Evolutionary conservation across 2,797 vertebrate species (phyloP), one percentile per base, ranked within the genome.

Genomic region (Hybognathus amarus): DNA sequence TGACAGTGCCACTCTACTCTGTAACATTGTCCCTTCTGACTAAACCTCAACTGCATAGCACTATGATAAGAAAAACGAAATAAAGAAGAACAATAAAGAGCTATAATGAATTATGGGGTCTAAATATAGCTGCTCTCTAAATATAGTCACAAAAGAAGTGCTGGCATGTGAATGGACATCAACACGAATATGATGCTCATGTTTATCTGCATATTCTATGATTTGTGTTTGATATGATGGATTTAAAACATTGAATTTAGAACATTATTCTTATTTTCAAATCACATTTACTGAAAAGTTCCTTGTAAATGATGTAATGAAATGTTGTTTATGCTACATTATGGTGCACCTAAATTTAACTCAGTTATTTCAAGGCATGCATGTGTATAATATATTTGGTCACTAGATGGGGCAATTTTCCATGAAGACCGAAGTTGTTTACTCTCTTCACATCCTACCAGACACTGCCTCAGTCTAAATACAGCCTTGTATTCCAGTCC

Each of bases 371-470:
- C 1, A 59, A 59, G 22, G 18, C 5, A 56, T 15, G 1, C 12
- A n/a, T 77, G 15, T 45, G 22, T 42, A 6, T 67, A 4, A 47
- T 40, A 40, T 68, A 24, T 33, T 54, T 66, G 59, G 17, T 13
- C 80, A 52, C 80, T 82, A 82, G 80, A 66, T 74, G 33, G 80
- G 47, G 45, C 45, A 12, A 54, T 54, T 50, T 54, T 40, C 13
- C 13, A 54, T 27, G 12, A 68, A 79, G 45, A 75, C 42, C 66
- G 27, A 64, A 64, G 40, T 47, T 63, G 40, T 27, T 20, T 7
- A 10, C 38, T 50, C 20, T 18, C 10, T 47, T 6, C 20, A 50
- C 20, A 15, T 17, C 27, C 12, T 12, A 59, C 20, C 8, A 36
- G 11, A 50, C n/a, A 18, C 17, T 54, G 66, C 13, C 66, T 59